A percentile compares a stretch with the other conserved stretches of the same genome.
Evolutionary conservation across 2,888 invertebrate species (phyloP).

Genomic region (Ryuthela nishihirai): DNA sequence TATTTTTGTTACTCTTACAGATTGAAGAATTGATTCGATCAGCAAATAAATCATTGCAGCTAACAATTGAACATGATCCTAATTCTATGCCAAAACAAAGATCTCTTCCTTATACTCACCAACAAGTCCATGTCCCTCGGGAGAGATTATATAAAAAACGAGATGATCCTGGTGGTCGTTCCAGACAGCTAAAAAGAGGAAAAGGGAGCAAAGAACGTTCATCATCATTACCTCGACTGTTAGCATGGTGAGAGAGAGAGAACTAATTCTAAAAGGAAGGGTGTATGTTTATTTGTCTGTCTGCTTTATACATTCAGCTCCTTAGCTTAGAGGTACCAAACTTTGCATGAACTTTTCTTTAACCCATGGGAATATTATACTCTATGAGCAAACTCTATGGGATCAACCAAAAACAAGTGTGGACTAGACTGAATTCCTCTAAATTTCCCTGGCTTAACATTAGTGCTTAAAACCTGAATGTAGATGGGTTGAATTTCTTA

Average conservation of each 20-base stretch:
- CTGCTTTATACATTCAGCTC: neutral
- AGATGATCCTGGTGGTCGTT: conserved; percentile 57
- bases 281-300: neutral
- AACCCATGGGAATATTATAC: too few species aligned
- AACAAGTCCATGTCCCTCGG: conserved; percentile 21
- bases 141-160: conserved; percentile 44
- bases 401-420: too few species aligned
- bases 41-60: conserved; percentile 54
- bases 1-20: conserved; percentile 43
- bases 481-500: too few species aligned
- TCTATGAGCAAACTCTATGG: too few species aligned
- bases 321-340: neutral
- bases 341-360: neutral
- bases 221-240: conserved; percentile 76
- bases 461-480: too few species aligned
- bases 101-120: conserved; percentile 43
- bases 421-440: too few species aligned
- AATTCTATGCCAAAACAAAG: conserved; percentile 62
- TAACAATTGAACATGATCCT: conserved; percentile 87
- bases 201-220: conserved; percentile 61
- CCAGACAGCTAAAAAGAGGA: conserved; percentile 48
- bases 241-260: conserved; percentile 55
- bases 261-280: neutral
- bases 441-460: too few species aligned
- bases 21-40: conserved; percentile 48